Conservation (phyloP, 2,113 vertebrate species). For the Pelmatolapia mariae region DNA sequence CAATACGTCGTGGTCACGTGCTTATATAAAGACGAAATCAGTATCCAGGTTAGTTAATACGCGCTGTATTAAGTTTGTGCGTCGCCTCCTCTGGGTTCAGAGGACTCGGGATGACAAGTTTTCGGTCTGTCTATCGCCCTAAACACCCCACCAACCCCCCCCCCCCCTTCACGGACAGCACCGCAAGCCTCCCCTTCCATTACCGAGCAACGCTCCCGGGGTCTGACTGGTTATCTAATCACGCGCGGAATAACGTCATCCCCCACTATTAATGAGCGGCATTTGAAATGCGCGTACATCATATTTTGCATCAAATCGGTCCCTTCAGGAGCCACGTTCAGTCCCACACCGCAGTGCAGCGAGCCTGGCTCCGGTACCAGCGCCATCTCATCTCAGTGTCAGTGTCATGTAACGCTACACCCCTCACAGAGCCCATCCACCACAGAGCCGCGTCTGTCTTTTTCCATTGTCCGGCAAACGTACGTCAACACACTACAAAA, state of each 20-base stretch:
- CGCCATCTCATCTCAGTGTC: constrained; percentile 14
- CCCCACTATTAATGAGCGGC: background rate
- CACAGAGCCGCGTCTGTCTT: background rate
- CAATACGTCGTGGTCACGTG: background rate
- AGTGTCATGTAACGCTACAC: constrained; percentile 40
- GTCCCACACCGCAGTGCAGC: background rate
- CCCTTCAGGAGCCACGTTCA: background rate
- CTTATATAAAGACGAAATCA: background rate
- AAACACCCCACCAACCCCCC: background rate
- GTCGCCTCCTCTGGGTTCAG: too few species aligned
- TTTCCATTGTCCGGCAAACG: constrained; percentile 30
- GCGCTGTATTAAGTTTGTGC: background rate
- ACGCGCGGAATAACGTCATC: background rate
- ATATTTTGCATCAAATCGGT: background rate
- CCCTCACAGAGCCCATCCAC: background rate
- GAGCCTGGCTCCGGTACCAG: background rate
- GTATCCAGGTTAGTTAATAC: background rate
- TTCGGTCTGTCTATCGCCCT: background rate
- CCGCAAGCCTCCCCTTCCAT: background rate
- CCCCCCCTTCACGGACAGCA: background rate
- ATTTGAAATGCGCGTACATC: background rate
- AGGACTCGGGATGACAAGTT: background rate
- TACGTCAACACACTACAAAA: background rate
- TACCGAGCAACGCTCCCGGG: background rate
- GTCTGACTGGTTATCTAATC: constrained; percentile 7